Evolutionary conservation across 2,797 vertebrate genomes (phyloP).

Genomic region (Eupleurogrammus muticus): DNA sequence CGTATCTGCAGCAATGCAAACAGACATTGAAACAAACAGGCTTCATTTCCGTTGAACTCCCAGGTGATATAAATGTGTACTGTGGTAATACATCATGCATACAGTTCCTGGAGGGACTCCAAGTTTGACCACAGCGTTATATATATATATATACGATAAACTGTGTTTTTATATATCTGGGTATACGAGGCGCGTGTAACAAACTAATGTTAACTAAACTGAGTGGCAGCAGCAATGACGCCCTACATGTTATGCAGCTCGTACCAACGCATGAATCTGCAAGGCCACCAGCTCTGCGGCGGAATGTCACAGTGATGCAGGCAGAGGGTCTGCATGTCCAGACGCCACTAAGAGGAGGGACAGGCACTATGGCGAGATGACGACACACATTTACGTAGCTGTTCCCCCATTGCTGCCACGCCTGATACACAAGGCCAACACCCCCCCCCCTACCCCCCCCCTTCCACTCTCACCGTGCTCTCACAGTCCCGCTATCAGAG

Average conservation of each 20-base stretch:
- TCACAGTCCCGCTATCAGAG: conserved; percentile 55
- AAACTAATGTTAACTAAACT: no score
- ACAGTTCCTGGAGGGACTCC: conserved; percentile 37
- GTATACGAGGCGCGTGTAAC: background rate
- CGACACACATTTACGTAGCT: conserved; percentile 64
- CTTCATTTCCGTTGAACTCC: conserved; percentile 13
- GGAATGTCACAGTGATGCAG: conserved; percentile 40
- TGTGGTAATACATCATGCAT: conserved; percentile 40
- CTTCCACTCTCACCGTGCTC: conserved; percentile 40
- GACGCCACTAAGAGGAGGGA: no score
- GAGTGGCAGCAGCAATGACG: conserved; percentile 3
- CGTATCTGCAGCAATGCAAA: conserved; percentile 29
- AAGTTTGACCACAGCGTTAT: conserved; percentile 26
- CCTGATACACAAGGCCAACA: conserved; percentile 43
- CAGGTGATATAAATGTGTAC: conserved; percentile 18
- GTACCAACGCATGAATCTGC: background rate
- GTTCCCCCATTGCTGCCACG: conserved; percentile 56
- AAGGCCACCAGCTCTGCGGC: conserved; percentile 5
- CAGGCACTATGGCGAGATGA: conserved; percentile 59
- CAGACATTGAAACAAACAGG: conserved; percentile 31
- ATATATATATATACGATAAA: conserved; percentile 18
- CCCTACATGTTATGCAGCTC: conserved; percentile 4
- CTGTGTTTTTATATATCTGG: conserved; percentile 5
- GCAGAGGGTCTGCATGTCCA: no score
- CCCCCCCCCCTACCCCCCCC: conserved; percentile 42